These are phyloP conservation scores for Todiramphus saurophagus DNA, from an alignment of 2,113 vertebrate species.

Conservation along the genomic window DNA sequence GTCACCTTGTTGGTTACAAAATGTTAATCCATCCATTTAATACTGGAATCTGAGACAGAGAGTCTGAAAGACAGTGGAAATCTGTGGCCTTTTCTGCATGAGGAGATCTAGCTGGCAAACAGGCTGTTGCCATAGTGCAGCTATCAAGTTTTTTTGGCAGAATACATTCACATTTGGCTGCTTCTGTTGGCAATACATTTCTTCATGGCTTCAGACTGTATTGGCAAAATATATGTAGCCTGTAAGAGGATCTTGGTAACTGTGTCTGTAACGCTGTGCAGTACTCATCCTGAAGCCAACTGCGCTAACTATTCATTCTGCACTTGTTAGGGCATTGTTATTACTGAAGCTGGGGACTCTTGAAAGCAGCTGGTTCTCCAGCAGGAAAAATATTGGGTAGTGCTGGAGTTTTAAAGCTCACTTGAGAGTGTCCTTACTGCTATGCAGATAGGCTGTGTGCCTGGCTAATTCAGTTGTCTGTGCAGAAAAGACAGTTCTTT, in stretches of 20 bases:
- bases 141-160: slow-evolving; percentile 17
- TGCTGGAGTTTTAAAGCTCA: neutral
- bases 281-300: neutral
- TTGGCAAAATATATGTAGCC: slow-evolving; percentile 34
- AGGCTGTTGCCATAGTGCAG: neutral
- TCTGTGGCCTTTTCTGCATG: neutral
- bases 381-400: neutral
- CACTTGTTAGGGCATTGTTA: neutral
- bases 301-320: neutral
- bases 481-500: neutral
- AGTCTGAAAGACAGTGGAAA: neutral
- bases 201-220: slow-evolving; percentile 5
- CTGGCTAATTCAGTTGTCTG: neutral
- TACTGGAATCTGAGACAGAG: neutral
- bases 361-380: neutral
- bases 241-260: slow-evolving; percentile 6
- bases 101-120: neutral
- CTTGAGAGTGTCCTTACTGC: neutral
- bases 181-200: slow-evolving; percentile 25
- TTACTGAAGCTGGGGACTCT: neutral
- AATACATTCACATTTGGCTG: slow-evolving; percentile 17
- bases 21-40: slow-evolving; percentile 27
- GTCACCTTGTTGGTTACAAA: slow-evolving; percentile 6
- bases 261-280: neutral
- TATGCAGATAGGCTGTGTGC: neutral